Evolutionary conservation across 1,140 invertebrate genomes (phyloP), one percentile per base, ranked within the genome.

Genomic region (Eulimnadia texana): DNA sequence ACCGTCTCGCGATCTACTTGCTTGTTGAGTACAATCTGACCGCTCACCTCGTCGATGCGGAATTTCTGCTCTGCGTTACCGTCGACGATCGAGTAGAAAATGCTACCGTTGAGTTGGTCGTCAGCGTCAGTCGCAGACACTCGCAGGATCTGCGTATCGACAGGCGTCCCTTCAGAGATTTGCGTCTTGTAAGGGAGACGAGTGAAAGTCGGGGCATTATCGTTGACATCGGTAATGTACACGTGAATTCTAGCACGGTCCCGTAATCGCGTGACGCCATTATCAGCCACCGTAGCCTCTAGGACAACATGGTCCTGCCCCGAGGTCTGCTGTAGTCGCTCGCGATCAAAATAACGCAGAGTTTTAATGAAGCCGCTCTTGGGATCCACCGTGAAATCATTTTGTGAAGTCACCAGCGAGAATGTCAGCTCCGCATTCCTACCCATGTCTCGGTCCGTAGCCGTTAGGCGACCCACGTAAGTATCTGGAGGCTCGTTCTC

Each of bases 341-440:
- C 93, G 50, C 91, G 78, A 70, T 96, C 93, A 69, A 96, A 93
- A 13, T 82, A 79, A 56, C 82, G 82, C 3, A 85, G 74, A 0
- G 90, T 93, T 73, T 86, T 88, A 49, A 96, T 85, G 69, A 95
- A 94, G 3, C 93, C 93, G 71, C 91, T 95, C 69, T 87, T 82
- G 0, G 88, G 84, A 70, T 94, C 88, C 42, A 98, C 85, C 6
- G 79, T 78, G 70, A 97, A 97, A 68, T 93, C 88, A 65, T 80
- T 81, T 70, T 90, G 86, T 29, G 68, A 68, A 29, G 76, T 74
- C 1, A 81, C 80, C 23, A 96, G 75, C 10, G 85, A 88, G 70
- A 89, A 98, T 25, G 85, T 90, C 11, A 97, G 76, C 70, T 93
- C 89, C 0, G 91, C 92, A 73, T 97, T 96, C 20, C 86, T 77